A percentile compares a stretch with the other conserved stretches of the same genome.
These are phyloP conservation scores for Eustalomyia histrio DNA, from an alignment of 2,888 invertebrate genomes.

Conservation along the genomic window DNA sequence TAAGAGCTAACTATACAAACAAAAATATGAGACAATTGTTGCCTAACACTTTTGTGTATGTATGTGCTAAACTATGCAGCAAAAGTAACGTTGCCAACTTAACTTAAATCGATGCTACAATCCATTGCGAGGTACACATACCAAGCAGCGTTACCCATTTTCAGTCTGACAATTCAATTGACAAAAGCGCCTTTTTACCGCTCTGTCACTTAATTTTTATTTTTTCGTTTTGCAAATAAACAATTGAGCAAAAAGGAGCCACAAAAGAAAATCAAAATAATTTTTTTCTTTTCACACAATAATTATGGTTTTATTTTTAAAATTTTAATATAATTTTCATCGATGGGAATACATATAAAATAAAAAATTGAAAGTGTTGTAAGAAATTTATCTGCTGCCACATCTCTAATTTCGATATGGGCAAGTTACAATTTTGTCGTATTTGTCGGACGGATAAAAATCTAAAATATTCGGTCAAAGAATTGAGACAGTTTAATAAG, in stretches of 20 bases:
- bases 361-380: background rate
- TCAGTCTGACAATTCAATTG: constrained; percentile 11
- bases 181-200: constrained; percentile 57
- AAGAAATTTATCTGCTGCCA: background rate
- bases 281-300: constrained; percentile 12
- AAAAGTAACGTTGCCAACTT: too few species aligned
- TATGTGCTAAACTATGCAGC: too few species aligned
- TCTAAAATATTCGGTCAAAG: constrained; percentile 67
- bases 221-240: constrained; percentile 54
- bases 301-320: background rate
- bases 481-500: constrained; percentile 64
- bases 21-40: too few species aligned
- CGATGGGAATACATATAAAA: background rate
- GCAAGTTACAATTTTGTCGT: constrained; percentile 66
- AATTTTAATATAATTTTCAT: background rate
- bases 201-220: constrained; percentile 53
- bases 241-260: constrained; percentile 15
- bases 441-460: constrained; percentile 68
- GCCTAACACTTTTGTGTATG: too few species aligned
- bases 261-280: background rate
- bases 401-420: constrained; percentile 38
- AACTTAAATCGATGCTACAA: too few species aligned
- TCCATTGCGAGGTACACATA: too few species aligned
- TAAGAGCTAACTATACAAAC: too few species aligned
- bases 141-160: background rate